Evolutionary conservation across 1,140 invertebrate genomes (phyloP).

Genomic region (Philotrypesis tridentata): DNA sequence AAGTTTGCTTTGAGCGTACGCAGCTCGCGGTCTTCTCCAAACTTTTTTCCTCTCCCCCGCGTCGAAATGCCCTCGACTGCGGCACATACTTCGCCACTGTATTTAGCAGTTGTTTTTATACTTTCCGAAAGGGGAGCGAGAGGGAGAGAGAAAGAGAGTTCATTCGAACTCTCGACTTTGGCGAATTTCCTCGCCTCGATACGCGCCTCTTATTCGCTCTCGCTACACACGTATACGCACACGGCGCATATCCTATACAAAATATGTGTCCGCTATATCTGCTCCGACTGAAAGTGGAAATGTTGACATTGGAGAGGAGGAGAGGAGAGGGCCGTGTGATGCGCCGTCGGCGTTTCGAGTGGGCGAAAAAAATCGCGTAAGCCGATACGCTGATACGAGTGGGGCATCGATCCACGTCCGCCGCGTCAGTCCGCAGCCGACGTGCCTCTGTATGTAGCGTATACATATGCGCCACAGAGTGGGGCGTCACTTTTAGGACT

Average conservation of each 20-base stretch:
- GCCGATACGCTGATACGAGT: background rate
- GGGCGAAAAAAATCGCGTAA: background rate
- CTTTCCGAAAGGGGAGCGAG: background rate
- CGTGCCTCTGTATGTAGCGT: too few relatives aligned
- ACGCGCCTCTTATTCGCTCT: too few relatives aligned
- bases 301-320: background rate
- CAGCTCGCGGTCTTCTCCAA: background rate
- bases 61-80: background rate
- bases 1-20: slow-evolving; percentile 6
- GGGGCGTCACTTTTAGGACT: background rate
- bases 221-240: too few relatives aligned
- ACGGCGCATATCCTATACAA: too few relatives aligned
- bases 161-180: too few relatives aligned
- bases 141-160: too few relatives aligned
- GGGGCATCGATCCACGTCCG: background rate
- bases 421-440: too few relatives aligned
- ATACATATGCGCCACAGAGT: too few relatives aligned
- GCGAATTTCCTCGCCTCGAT: too few relatives aligned
- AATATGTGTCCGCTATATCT: too few relatives aligned
- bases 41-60: background rate
- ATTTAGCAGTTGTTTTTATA: background rate
- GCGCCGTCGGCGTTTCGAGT: background rate
- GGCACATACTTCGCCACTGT: background rate
- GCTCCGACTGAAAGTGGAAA: too few relatives aligned
- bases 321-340: background rate